Evolutionary conservation across 2,113 vertebrate genomes (phyloP).

Genomic region (Melanerpes aurifrons): DNA sequence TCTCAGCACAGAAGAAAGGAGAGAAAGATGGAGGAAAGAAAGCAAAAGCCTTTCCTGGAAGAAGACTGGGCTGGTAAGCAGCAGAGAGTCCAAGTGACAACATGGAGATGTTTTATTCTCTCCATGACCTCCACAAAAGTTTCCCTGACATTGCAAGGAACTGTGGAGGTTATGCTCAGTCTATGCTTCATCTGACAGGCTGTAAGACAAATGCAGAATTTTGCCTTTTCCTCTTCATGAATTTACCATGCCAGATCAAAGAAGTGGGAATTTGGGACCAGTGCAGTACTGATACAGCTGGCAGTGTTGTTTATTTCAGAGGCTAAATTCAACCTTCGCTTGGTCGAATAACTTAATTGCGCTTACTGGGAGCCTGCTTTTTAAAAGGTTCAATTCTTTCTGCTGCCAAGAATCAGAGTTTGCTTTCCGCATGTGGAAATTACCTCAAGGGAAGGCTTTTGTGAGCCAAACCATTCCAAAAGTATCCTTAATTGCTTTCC

Average conservation of each 20-base stretch:
- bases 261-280: constrained; percentile 35
- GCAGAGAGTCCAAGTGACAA: not conserved
- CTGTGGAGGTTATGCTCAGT: not conserved
- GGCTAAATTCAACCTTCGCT: constrained; percentile 60
- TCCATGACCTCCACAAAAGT: not conserved
- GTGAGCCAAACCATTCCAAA: constrained; percentile 48
- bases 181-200: not conserved
- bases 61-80: not conserved
- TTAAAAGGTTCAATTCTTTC: constrained; percentile 59
- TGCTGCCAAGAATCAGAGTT: constrained; percentile 63
- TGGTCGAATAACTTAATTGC: constrained; percentile 63
- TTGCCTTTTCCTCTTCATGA: not conserved
- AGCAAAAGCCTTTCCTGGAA: not conserved
- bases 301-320: constrained; percentile 56
- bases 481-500: constrained; percentile 59
- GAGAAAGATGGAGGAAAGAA: not conserved
- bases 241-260: constrained; percentile 49
- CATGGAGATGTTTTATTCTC: not conserved
- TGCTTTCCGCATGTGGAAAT: constrained; percentile 55
- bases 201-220: constrained; percentile 21
- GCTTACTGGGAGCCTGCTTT: constrained; percentile 58
- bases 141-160: not conserved
- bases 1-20: not conserved
- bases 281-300: constrained; percentile 43
- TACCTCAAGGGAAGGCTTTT: constrained; percentile 56